Evolutionary conservation across 2,797 vertebrate genomes (phyloP).

Genomic region (Alectoris magna): DNA sequence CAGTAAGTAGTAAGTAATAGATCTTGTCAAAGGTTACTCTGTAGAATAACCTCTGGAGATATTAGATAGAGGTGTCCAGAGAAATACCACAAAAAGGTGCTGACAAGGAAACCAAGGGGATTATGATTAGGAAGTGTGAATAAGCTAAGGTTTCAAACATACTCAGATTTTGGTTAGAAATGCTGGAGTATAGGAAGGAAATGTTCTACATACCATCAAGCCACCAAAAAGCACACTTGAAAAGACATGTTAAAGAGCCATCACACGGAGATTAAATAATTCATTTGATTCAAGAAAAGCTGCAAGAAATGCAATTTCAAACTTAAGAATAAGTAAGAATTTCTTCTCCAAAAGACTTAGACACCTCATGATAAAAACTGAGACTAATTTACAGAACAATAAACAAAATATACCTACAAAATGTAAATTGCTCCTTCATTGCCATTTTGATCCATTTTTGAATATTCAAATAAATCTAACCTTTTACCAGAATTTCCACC

Average conservation of each 20-base stretch:
- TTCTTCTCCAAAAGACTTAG: not conserved
- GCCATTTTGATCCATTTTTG: not conserved
- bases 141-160: slow-evolving; percentile 66
- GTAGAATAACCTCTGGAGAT: slow-evolving; percentile 66
- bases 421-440: not conserved
- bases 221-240: slow-evolving; percentile 58
- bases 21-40: slow-evolving; percentile 73
- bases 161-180: slow-evolving; percentile 59
- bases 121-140: slow-evolving; percentile 68
- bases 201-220: slow-evolving; percentile 67
- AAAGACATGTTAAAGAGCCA: slow-evolving; percentile 58
- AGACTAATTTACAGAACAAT: not conserved
- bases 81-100: slow-evolving; percentile 62
- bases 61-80: slow-evolving; percentile 67
- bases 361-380: not conserved
- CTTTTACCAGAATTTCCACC: not conserved
- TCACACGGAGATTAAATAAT: slow-evolving; percentile 26
- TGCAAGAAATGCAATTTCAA: slow-evolving; percentile 11
- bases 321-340: not conserved
- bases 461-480: not conserved
- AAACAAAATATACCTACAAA: not conserved
- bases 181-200: slow-evolving; percentile 60
- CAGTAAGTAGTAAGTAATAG: slow-evolving; percentile 67
- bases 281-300: slow-evolving; percentile 11
- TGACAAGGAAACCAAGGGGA: slow-evolving; percentile 65